phyloP scores from a whole-genome alignment of 2,113 vertebrate genomes.

The Zonotrichia leucophrys region DNA sequence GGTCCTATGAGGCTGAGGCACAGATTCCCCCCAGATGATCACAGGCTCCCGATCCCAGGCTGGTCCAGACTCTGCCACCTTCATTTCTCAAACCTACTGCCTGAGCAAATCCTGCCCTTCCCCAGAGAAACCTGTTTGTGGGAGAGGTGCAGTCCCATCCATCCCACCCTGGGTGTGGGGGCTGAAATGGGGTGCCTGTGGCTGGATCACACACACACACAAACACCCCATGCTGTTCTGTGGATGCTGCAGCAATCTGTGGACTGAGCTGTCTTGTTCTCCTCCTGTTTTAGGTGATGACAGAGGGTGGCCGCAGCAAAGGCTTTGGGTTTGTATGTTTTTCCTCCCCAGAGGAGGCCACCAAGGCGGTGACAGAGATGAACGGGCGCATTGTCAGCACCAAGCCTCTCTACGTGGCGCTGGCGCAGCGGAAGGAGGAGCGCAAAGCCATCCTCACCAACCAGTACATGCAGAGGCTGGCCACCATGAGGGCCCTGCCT shows the following conservation, averaged over 20 bases:
- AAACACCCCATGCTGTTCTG: accelerated
- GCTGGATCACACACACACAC: not conserved
- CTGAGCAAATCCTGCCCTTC: not conserved
- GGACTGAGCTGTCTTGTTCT: slow-evolving; percentile 67
- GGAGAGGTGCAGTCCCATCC: not conserved
- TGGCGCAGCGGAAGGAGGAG: slow-evolving; percentile 94
- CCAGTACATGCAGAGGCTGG: slow-evolving; percentile 92
- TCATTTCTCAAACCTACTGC: not conserved
- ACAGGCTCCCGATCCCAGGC: not conserved
- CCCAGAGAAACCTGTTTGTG: not conserved
- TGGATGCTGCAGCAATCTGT: not conserved
- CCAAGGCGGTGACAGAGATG: slow-evolving; percentile 97
- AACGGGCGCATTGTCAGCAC: slow-evolving; percentile 92
- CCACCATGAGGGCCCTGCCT: slow-evolving; percentile 82
- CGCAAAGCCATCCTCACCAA: slow-evolving; percentile 94
- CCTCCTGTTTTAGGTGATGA: slow-evolving; percentile 90
- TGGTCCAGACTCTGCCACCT: not conserved
- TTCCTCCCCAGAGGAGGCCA: slow-evolving; percentile 96
- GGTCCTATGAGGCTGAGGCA: not conserved
- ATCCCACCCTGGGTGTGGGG: not conserved
- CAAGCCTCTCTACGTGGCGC: slow-evolving; percentile 93
- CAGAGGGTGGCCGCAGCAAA: slow-evolving; percentile 91
- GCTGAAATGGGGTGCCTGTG: not conserved
- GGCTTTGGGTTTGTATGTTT: slow-evolving; percentile 99
- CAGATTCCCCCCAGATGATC: no score